Evolutionary conservation across 2,113 vertebrate species (phyloP).

Genomic region (Vireo altiloquus): DNA sequence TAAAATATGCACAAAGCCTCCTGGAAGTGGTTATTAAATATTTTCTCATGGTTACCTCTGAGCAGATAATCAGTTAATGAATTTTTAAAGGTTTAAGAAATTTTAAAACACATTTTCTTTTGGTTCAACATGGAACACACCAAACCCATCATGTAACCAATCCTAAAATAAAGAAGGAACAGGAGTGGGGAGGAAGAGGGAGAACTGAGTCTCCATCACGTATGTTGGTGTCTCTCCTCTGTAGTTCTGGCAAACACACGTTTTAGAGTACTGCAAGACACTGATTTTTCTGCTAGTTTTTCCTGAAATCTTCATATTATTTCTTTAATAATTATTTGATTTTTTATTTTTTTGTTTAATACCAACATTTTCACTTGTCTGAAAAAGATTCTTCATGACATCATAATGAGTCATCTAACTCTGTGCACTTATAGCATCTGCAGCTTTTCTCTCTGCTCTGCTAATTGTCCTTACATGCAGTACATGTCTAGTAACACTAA

Average conservation of each 20-base stretch:
- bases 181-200: not conserved
- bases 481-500: not conserved
- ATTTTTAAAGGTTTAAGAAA: not conserved
- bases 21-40: not conserved
- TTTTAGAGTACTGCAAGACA: not conserved
- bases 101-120: not conserved
- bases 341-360: not conserved
- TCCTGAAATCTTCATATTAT: not conserved
- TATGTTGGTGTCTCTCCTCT: not conserved
- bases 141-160: not conserved
- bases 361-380: not conserved
- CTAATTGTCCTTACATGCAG: not conserved
- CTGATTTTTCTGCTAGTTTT: not conserved
- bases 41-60: not conserved
- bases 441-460: slow-evolving; percentile 45
- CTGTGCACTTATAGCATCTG: slow-evolving; percentile 22
- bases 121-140: not conserved
- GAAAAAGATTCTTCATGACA: not conserved
- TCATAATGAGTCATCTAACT: slow-evolving; percentile 33
- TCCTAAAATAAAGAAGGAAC: not conserved
- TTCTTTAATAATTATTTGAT: not conserved
- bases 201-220: not conserved
- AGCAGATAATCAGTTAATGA: not conserved
- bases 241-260: accelerated
- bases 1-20: not conserved